Conservation (phyloP, 2,113 vertebrate genomes). For the Dryoscopus gambensis region DNA sequence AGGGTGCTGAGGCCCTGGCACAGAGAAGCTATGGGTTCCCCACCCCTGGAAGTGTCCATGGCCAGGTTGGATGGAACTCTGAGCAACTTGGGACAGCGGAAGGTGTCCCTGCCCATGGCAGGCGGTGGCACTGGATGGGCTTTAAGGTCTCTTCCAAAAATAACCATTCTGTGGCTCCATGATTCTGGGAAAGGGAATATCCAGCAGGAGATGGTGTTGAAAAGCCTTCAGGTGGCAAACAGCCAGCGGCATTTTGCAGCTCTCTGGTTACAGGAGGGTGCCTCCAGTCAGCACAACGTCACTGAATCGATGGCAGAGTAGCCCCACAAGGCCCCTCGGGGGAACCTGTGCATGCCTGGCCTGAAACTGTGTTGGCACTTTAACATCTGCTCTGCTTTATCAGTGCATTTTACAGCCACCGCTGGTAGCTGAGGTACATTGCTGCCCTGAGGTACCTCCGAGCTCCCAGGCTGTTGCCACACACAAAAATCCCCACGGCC, state of each 20-base stretch:
- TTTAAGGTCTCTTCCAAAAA: not conserved
- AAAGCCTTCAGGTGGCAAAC: not conserved
- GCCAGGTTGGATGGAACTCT: not conserved
- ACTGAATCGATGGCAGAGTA: not conserved
- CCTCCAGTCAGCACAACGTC: not conserved
- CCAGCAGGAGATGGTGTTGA: not conserved
- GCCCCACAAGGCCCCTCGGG: not conserved
- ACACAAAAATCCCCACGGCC: not conserved
- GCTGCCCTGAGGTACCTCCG: not conserved
- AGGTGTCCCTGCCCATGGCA: not conserved
- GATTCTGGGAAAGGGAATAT: not conserved
- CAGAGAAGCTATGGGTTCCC: not conserved
- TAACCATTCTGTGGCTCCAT: not conserved
- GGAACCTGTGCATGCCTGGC: not conserved
- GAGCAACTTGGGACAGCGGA: not conserved
- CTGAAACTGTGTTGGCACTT: not conserved
- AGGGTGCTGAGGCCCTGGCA: not conserved
- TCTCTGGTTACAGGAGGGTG: not conserved
- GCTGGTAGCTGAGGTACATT: not conserved
- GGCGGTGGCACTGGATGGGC: no score
- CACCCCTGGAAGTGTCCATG: not conserved
- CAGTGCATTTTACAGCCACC: not conserved
- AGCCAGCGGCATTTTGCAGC: not conserved
- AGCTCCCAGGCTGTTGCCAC: not conserved
- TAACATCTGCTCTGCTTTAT: constrained; percentile 7